Evolutionary conservation across 2,797 vertebrate species (phyloP).

Genomic region (Rhinichthys osculus): DNA sequence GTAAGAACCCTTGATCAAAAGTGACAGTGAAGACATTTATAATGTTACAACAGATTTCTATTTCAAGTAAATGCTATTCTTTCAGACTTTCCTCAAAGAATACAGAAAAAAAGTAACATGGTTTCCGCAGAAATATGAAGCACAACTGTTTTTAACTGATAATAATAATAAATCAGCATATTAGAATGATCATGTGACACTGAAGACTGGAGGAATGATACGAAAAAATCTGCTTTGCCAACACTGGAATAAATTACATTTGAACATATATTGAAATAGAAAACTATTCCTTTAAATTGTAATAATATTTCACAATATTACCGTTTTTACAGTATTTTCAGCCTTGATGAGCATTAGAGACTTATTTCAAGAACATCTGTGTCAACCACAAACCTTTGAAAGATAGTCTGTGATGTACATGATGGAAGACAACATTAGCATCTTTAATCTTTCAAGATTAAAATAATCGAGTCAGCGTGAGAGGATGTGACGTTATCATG

Average conservation of each 20-base stretch:
- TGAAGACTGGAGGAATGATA: background rate
- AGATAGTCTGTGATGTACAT: no score
- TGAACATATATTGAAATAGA: background rate
- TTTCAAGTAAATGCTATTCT: background rate
- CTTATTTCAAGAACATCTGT: background rate
- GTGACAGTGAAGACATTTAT: background rate
- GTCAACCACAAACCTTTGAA: background rate
- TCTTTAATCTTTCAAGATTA: background rate
- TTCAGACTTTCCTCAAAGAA: background rate
- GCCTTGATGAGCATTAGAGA: background rate
- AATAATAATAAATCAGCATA: background rate
- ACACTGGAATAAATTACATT: background rate
- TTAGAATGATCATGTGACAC: background rate
- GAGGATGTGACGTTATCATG: slow-evolving; percentile 21
- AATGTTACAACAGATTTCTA: no score
- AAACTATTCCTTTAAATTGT: no score
- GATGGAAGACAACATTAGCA: background rate
- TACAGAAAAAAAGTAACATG: background rate
- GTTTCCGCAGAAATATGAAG: background rate
- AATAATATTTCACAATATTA: no score
- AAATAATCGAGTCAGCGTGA: background rate
- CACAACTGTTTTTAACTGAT: background rate
- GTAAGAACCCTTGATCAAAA: background rate
- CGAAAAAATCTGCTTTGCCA: background rate
- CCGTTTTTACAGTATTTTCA: no score